These are phyloP conservation scores for Eulemur mongoz DNA, from an alignment of 2,797 vertebrate species.

Conservation along the genomic window DNA sequence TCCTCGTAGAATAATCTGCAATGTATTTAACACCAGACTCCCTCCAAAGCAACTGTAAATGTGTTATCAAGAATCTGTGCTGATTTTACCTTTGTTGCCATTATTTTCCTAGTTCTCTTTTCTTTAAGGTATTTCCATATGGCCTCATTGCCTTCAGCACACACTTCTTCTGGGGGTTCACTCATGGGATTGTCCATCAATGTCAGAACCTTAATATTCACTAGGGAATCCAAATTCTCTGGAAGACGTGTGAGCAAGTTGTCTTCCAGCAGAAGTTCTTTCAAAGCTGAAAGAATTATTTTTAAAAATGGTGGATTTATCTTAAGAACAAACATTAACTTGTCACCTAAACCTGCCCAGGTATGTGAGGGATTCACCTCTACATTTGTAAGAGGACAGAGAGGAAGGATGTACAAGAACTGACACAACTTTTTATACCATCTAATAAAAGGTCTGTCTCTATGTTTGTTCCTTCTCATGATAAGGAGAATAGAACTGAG, in stretches of 20 bases:
- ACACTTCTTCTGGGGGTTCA: constrained; percentile 68
- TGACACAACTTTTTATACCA: background rate
- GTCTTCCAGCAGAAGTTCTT: constrained; percentile 79
- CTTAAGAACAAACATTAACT: background rate
- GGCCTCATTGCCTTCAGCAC: constrained; percentile 65
- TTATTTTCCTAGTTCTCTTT: background rate
- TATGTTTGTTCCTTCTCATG: background rate
- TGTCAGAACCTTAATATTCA: constrained; percentile 73
- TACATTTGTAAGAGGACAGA: background rate
- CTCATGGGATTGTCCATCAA: constrained; percentile 80
- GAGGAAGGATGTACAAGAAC: background rate
- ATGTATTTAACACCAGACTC: background rate
- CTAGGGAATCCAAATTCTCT: constrained; percentile 74
- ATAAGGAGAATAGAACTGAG: background rate
- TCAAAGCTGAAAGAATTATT: constrained; percentile 76
- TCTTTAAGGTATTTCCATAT: constrained; percentile 73
- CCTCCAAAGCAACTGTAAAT: background rate
- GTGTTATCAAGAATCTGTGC: background rate
- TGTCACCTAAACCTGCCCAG: background rate
- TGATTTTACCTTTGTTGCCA: constrained; percentile 76
- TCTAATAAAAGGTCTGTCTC: background rate
- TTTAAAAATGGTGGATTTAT: background rate
- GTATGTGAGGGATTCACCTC: background rate
- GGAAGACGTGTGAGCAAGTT: constrained; percentile 80
- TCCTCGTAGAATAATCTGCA: background rate